phyloP scores from a whole-genome alignment of 1,140 invertebrate species.

The Pseudomyrmex gracilis region DNA sequence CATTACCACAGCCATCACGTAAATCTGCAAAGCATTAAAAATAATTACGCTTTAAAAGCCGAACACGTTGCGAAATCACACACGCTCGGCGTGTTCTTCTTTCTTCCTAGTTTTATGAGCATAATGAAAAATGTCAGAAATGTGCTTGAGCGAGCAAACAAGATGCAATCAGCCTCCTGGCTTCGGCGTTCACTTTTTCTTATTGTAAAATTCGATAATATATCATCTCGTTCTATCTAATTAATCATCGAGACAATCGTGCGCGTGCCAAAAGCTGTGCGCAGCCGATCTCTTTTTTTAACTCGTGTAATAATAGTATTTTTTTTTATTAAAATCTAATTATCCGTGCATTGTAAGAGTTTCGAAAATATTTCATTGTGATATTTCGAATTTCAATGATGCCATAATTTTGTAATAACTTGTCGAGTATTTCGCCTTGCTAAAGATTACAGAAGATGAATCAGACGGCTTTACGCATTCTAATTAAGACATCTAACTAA shows the following conservation, averaged over 20 bases:
- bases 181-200: slow-evolving; percentile 27
- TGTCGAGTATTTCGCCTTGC: neutral
- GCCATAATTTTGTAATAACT: neutral
- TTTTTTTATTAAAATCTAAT: slow-evolving; percentile 35
- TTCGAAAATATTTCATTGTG: neutral
- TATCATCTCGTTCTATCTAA: slow-evolving; percentile 34
- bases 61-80: slow-evolving; percentile 21
- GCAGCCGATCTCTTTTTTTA: neutral
- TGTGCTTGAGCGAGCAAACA: slow-evolving; percentile 16
- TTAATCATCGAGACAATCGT: slow-evolving; percentile 40
- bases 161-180: slow-evolving; percentile 7
- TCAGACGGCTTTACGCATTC: neutral
- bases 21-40: slow-evolving; percentile 56
- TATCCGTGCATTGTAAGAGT: slow-evolving; percentile 29
- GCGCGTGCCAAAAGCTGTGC: slow-evolving; percentile 37
- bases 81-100: neutral
- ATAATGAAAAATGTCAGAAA: slow-evolving; percentile 38
- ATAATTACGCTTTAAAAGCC: slow-evolving; percentile 43
- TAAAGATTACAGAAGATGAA: slow-evolving; percentile 21
- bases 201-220: slow-evolving; percentile 9
- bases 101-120: neutral
- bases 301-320: neutral
- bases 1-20: slow-evolving; percentile 48
- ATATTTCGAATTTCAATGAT: neutral
- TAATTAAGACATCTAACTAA: neutral